Base-by-base conservation (phyloP, 1,140 invertebrate species). In the Probaryconus sp. region DNA sequence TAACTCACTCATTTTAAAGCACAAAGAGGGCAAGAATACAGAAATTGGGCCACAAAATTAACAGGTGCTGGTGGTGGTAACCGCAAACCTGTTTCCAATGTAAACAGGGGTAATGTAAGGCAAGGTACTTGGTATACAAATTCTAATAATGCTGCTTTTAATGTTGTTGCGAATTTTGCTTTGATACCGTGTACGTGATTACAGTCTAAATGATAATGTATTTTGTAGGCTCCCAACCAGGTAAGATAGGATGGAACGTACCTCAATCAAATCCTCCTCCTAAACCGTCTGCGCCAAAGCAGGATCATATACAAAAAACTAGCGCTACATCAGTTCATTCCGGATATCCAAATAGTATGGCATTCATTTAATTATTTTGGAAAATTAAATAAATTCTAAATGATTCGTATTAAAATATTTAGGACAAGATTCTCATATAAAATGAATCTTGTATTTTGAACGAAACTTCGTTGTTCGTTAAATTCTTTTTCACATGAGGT, bases 231-330 rank as follows among this genome's bases (percentile, higher is more conserved):
- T 80, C 82, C n/a, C 79, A 73, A 14, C 77, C 81, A 26, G 67
- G 69, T 67, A 79, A 77, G 40, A 76, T 84, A 78, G 85, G 85
- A 61, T 87, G 85, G 85, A 86, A 85, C 3, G 75, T 84, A 13
- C 82, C 78, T 5, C 37, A 51, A 9, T 60, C 58, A 42, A 78
- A 78, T 18, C 71, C 76, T 18, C 71, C 76, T 18, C 42, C 73
- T 17, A 86, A 83, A 61, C 69, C 85, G 11, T 86, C 85, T 3
- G 83, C 86, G 11, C 84, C 85, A 20, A 70, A 65, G 7, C 55
- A 76, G 14, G 84, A 86, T 33, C 74, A 83, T 38, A 35, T 64
- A 11, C 72, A 77, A n/a, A 87, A 84, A 53, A 80, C 80, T 1
- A 86, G 80, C 47, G 83, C 86, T 3, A 79, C 81, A 1, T 80